Conservation (phyloP, 2,797 vertebrate genomes). For the Falco cherrug region DNA sequence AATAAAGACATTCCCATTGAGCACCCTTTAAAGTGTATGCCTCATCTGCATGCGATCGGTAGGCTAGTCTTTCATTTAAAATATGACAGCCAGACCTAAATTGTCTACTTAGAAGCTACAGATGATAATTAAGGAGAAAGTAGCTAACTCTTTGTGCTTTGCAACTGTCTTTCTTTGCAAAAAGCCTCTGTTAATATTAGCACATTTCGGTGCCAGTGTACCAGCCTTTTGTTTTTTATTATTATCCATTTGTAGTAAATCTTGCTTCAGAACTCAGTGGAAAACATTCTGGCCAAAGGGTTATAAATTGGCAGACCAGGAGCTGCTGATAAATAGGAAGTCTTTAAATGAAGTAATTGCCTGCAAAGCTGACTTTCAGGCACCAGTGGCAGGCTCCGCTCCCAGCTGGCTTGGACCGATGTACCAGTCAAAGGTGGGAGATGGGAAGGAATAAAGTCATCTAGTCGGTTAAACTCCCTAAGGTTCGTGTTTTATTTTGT, state of each 20-base stretch:
- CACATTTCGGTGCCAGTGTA: not conserved
- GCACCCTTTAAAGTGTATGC: not conserved
- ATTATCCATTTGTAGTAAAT: not conserved
- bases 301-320: not conserved
- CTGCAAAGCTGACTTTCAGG: not conserved
- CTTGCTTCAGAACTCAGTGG: not conserved
- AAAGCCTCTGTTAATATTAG: not conserved
- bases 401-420: not conserved
- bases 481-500: not conserved
- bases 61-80: not conserved
- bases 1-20: conserved; percentile 26
- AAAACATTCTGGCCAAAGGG: not conserved
- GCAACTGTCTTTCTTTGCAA: not conserved
- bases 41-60: not conserved
- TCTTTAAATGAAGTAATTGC: not conserved
- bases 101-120: conserved; percentile 42
- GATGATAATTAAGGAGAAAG: conserved; percentile 22
- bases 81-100: conserved; percentile 34
- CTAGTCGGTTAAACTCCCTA: not conserved
- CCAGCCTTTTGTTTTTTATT: not conserved
- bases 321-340: not conserved
- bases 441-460: not conserved
- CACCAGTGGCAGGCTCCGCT: not conserved
- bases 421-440: not conserved
- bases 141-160: not conserved